Evolutionary conservation across 2,888 invertebrate genomes (phyloP).

Genomic region (Eristalinus aeneus): DNA sequence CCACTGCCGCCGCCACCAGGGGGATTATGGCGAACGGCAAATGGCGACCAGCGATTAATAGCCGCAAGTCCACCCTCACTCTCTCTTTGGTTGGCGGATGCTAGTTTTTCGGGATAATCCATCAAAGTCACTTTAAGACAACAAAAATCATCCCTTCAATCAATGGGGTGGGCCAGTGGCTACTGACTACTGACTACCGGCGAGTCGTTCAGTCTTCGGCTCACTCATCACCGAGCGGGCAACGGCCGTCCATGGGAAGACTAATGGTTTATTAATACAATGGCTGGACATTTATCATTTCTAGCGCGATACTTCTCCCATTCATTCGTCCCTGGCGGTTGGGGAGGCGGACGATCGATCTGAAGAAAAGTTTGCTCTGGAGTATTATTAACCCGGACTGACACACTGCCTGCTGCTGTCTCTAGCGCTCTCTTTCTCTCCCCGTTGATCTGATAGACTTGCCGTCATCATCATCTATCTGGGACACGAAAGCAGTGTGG

Average conservation of each 20-base stretch:
- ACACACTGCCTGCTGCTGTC: conserved; percentile 43
- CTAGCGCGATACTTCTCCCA: conserved; percentile 65
- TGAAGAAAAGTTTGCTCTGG: conserved; percentile 37
- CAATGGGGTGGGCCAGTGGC: conserved; percentile 14
- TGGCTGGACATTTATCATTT: conserved; percentile 70
- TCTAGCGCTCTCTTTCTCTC: conserved; percentile 4
- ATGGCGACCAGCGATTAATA: not conserved
- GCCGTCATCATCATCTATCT: conserved; percentile 65
- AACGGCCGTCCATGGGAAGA: conserved; percentile 26
- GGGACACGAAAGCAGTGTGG: conserved; percentile 43
- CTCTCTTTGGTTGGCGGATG: not conserved
- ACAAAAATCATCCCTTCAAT: conserved; percentile 69
- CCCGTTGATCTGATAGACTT: conserved; percentile 44
- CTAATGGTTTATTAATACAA: conserved; percentile 71
- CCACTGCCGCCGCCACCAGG: not conserved
- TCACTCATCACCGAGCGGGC: conserved; percentile 38
- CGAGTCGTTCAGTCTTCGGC: conserved; percentile 1
- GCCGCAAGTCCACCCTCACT: not conserved
- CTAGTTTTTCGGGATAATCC: conserved; percentile 51
- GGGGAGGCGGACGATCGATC: not conserved
- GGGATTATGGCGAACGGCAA: not conserved
- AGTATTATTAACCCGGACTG: conserved; percentile 64
- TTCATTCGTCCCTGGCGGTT: conserved; percentile 36
- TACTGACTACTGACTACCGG: not conserved
- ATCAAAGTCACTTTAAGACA: conserved; percentile 70